Evolutionary conservation across 2,888 invertebrate genomes (phyloP).

Genomic region (Pyralis farinalis): DNA sequence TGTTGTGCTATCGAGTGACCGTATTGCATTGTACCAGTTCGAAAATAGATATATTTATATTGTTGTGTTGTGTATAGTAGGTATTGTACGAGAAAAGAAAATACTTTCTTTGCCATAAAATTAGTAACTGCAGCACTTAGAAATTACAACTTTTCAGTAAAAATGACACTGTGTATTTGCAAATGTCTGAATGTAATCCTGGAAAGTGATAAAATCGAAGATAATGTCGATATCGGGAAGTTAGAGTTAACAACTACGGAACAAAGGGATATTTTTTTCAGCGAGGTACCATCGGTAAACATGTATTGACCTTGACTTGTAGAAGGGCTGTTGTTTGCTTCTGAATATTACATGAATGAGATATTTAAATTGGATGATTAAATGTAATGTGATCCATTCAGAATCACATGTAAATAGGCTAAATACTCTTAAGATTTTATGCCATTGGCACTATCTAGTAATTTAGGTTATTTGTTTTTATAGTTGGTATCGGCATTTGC

Average conservation of each 20-base stretch:
- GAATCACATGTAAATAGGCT: too few species aligned
- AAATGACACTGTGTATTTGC: conserved; percentile 84
- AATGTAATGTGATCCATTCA: background rate
- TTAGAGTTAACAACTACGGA: conserved; percentile 80
- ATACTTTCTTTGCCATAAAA: conserved; percentile 48
- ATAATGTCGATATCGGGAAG: conserved; percentile 77
- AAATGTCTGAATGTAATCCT: conserved; percentile 88
- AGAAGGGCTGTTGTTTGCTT: conserved; percentile 36
- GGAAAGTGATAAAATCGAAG: conserved; percentile 81
- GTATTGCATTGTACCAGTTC: background rate
- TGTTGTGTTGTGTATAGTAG: too few species aligned
- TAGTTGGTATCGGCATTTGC: background rate
- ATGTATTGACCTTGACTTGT: conserved; percentile 69
- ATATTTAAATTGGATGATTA: conserved; percentile 8
- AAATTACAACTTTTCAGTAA: too few species aligned
- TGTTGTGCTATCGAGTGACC: too few species aligned
- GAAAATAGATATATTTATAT: too few species aligned
- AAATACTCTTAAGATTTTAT: too few species aligned
- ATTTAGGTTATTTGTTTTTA: conserved; percentile 16
- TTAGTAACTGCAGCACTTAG: too few species aligned
- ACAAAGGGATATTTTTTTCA: conserved; percentile 84
- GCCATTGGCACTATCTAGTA: conserved; percentile 24
- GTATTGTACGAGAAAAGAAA: conserved; percentile 34
- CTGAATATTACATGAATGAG: conserved; percentile 15
- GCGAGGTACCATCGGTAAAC: conserved; percentile 81